Percentiles rank a stretch among this genome's conserved stretches.
Conservation (phyloP, 2,888 invertebrate genomes). For the Syrphus vitripennis region DNA sequence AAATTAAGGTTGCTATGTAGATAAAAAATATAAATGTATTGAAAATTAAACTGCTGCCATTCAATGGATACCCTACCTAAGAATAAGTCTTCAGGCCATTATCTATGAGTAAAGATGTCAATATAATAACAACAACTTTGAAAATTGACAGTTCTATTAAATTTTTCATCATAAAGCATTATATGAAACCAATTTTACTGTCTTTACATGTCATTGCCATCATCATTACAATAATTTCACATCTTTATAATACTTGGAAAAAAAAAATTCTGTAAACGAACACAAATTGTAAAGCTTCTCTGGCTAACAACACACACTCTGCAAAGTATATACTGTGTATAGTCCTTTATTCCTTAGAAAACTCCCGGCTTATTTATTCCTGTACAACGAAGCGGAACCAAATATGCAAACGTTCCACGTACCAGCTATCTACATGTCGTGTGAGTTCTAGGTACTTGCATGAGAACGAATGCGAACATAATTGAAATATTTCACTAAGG, state of each 20-base stretch:
- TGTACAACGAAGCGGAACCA: conserved; percentile 2
- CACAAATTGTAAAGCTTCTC: conserved; percentile 34
- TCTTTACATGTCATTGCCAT: conserved; percentile 6
- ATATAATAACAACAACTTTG: neutral
- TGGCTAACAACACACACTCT: neutral
- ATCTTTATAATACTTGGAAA: conserved; percentile 6
- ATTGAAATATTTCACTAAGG: conserved; percentile 55
- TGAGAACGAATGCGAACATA: conserved; percentile 52
- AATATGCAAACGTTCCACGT: neutral
- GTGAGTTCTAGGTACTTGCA: neutral
- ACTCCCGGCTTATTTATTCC: conserved; percentile 26
- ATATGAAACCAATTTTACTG: neutral
- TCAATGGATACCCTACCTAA: too few relatives aligned
- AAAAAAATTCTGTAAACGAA: conserved; percentile 25
- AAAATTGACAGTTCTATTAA: neutral
- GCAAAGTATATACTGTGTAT: neutral
- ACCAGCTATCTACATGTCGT: neutral
- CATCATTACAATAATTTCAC: conserved; percentile 9
- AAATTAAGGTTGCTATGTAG: too few relatives aligned
- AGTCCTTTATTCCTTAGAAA: conserved; percentile 8
- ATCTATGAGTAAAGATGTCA: too few relatives aligned
- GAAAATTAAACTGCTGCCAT: too few relatives aligned
- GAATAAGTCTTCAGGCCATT: too few relatives aligned
- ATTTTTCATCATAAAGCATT: neutral
- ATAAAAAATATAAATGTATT: too few relatives aligned